These are phyloP conservation scores for Ecliptopera silaceata DNA, from an alignment of 2,888 invertebrate genomes.

Conservation along the genomic window DNA sequence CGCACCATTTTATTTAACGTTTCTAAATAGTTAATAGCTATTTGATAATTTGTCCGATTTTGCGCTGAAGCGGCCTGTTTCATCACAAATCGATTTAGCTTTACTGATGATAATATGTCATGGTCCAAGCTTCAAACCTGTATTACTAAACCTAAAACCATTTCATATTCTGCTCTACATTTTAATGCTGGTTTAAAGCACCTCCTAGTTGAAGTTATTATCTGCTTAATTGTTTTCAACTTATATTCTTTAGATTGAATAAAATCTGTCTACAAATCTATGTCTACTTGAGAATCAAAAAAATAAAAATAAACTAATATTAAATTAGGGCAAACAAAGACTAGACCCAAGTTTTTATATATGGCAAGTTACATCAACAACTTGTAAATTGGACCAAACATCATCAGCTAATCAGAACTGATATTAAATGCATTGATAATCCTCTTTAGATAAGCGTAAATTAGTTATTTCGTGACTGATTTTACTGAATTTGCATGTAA, in stretches of 20 bases:
- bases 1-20: background rate
- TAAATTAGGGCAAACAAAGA: no score
- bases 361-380: no score
- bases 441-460: conserved; percentile 30
- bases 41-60: conserved; percentile 1
- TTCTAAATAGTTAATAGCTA: conserved; percentile 1
- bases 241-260: no score
- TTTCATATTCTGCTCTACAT: no score
- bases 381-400: conserved; percentile 33
- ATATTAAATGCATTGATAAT: conserved; percentile 49
- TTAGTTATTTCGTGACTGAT: conserved; percentile 3
- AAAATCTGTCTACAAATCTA: no score
- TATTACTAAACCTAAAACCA: no score
- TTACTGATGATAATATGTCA: background rate
- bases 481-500: conserved; percentile 22
- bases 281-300: no score
- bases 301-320: no score
- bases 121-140: conserved; percentile 6
- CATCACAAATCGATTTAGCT: conserved; percentile 6
- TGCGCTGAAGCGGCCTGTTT: conserved; percentile 3
- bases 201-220: no score
- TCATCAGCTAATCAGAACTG: conserved; percentile 45
- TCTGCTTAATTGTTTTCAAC: no score
- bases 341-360: no score
- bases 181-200: no score